phyloP scores from a whole-genome alignment of 2,888 invertebrate genomes.

The Drosophila austrosaltans region DNA sequence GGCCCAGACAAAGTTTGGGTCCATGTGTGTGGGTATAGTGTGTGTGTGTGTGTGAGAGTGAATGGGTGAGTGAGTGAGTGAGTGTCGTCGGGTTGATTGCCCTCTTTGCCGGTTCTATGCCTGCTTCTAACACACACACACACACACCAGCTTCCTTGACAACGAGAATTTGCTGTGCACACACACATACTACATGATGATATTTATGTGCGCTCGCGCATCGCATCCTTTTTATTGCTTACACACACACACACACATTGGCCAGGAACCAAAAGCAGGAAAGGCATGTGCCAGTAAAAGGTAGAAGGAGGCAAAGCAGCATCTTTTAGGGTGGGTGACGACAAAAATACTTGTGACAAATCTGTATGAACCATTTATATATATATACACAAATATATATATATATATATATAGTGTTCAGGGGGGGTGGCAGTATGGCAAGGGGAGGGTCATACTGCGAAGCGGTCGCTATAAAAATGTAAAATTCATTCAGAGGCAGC shows the following conservation, averaged over 20 bases:
- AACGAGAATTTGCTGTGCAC: conserved; percentile 29
- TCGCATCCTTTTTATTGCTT: conserved; percentile 67
- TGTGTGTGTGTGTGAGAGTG: background rate
- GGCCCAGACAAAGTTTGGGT: conserved; percentile 33
- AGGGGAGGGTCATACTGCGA: conserved; percentile 11
- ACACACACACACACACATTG: conserved; percentile 20
- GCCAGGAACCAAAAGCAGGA: conserved; percentile 14
- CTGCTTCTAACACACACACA: conserved; percentile 20
- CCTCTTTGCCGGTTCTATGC: conserved; percentile 63
- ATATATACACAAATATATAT: conserved; percentile 29
- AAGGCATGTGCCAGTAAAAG: background rate
- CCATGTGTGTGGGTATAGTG: conserved; percentile 18
- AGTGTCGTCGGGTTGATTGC: conserved; percentile 68
- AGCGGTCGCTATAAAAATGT: conserved; percentile 67
- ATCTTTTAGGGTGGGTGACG: conserved; percentile 41
- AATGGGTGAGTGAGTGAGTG: conserved; percentile 3
- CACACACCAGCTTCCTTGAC: conserved; percentile 40
- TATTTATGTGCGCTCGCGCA: conserved; percentile 73
- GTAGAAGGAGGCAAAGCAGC: conserved; percentile 10
- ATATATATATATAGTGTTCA: conserved; percentile 41
- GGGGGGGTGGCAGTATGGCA: conserved; percentile 43
- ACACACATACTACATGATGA: conserved; percentile 16
- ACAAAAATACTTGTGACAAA: conserved; percentile 75
- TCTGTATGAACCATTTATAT: conserved; percentile 43
- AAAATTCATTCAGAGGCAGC: conserved; percentile 70